Percentiles rank a stretch among this genome's conserved stretches.
Conservation (phyloP, 1,140 invertebrate genomes). For the Ooceraea biroi region DNA sequence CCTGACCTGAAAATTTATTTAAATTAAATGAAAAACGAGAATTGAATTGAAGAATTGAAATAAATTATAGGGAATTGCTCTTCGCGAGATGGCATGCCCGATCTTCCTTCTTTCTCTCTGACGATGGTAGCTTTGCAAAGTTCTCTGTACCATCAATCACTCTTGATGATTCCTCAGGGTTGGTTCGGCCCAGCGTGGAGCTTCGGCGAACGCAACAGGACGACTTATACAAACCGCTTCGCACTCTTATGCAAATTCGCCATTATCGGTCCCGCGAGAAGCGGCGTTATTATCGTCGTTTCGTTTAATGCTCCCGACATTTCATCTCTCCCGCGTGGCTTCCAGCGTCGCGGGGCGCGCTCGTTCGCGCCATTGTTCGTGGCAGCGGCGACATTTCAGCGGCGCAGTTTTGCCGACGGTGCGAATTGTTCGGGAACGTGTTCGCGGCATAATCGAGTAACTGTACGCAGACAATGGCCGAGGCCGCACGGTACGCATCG, state of each 20-base stretch:
- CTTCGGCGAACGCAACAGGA: not conserved
- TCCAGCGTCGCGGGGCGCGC: slow-evolving; percentile 19
- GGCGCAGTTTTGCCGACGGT: slow-evolving; percentile 66
- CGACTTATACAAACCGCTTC: slow-evolving; percentile 13
- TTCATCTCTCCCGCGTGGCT: not conserved
- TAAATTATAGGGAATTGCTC: not conserved
- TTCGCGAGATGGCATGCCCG: not conserved
- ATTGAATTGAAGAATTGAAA: too few species aligned
- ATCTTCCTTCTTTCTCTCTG: not conserved
- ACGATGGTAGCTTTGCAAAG: not conserved
- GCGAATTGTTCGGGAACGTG: slow-evolving; percentile 73
- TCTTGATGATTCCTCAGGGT: not conserved
- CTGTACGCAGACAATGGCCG: slow-evolving; percentile 80
- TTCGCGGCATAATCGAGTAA: slow-evolving; percentile 79
- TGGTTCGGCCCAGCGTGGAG: not conserved
- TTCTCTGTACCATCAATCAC: not conserved
- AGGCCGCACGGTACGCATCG: slow-evolving; percentile 80
- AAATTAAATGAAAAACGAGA: too few species aligned
- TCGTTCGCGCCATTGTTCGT: slow-evolving; percentile 41
- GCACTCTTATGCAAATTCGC: slow-evolving; percentile 36
- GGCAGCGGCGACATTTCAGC: slow-evolving; percentile 57
- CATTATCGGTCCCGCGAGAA: not conserved
- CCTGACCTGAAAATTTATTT: too few species aligned
- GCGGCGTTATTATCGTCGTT: slow-evolving; percentile 3
- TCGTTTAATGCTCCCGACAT: slow-evolving; percentile 3